Evolutionary conservation across 2,888 invertebrate species (phyloP).

Genomic region (Dioctria linearis): DNA sequence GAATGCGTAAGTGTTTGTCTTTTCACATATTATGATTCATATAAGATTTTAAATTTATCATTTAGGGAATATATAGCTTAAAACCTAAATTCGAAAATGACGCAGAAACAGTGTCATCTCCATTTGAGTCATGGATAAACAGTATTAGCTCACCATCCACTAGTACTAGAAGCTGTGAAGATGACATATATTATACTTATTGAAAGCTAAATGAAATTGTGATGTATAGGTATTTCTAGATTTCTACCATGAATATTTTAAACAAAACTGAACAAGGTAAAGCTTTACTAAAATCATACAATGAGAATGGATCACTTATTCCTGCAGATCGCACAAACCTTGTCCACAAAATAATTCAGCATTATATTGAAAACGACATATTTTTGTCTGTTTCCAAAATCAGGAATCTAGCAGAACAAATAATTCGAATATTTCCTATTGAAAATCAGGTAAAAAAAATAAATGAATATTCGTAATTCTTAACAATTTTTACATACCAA

Average conservation of each 20-base stretch:
- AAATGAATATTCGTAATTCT: no score
- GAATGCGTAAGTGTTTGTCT: background rate
- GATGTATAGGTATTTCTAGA: slow-evolving; percentile 13
- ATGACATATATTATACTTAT: background rate
- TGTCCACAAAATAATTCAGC: slow-evolving; percentile 54
- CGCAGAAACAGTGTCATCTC: background rate
- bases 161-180: background rate
- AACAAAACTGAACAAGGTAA: slow-evolving; percentile 41
- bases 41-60: background rate
- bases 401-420: slow-evolving; percentile 52
- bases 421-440: slow-evolving; percentile 56
- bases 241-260: slow-evolving; percentile 32
- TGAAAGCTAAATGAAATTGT: background rate
- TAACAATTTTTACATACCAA: no score
- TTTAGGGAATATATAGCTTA: slow-evolving; percentile 25
- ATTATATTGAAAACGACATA: slow-evolving; percentile 49
- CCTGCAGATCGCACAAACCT: slow-evolving; percentile 49
- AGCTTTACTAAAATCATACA: slow-evolving; percentile 29
- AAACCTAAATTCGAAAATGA: background rate
- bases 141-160: background rate
- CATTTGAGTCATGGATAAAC: slow-evolving; percentile 9
- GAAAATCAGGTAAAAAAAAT: slow-evolving; percentile 54
- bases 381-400: slow-evolving; percentile 16
- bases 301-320: slow-evolving; percentile 23
- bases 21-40: background rate